Evolutionary conservation across 2,888 invertebrate species (phyloP).

Genomic region (Abrostola triplasia): DNA sequence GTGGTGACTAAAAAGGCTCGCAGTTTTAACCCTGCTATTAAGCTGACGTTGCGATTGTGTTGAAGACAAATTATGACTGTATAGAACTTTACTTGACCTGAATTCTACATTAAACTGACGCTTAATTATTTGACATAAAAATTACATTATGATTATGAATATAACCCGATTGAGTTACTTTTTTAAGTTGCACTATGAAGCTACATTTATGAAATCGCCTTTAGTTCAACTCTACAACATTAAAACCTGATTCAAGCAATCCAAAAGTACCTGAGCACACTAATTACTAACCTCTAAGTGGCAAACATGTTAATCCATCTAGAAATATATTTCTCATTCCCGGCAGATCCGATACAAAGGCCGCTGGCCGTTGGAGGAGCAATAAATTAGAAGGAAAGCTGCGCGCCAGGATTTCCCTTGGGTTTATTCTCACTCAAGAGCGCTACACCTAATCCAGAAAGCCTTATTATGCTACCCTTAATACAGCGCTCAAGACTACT

Average conservation of each 20-base stretch:
- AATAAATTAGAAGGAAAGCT: conserved; percentile 88
- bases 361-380: conserved; percentile 85
- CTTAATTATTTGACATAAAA: not conserved
- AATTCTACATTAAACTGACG: not conserved
- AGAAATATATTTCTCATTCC: conserved; percentile 86
- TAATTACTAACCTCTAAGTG: conserved; percentile 80
- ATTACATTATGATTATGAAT: not conserved
- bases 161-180: too few relatives aligned
- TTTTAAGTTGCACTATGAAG: too few relatives aligned
- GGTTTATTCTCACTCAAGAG: conserved; percentile 88
- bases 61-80: conserved; percentile 23
- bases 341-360: conserved; percentile 86
- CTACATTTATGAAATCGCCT: not conserved
- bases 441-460: conserved; percentile 87
- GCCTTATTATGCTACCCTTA: conserved; percentile 88
- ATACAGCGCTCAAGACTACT: conserved; percentile 87
- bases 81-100: conserved; percentile 12
- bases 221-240: conserved; percentile 10
- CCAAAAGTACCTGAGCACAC: conserved; percentile 68
- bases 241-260: conserved; percentile 18
- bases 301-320: conserved; percentile 84
- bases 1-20: conserved; percentile 68
- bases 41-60: conserved; percentile 43
- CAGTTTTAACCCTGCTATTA: conserved; percentile 54
- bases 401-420: conserved; percentile 87